phyloP scores from a whole-genome alignment of 2,888 invertebrate genomes.

The Troides oblongomaculatus region DNA sequence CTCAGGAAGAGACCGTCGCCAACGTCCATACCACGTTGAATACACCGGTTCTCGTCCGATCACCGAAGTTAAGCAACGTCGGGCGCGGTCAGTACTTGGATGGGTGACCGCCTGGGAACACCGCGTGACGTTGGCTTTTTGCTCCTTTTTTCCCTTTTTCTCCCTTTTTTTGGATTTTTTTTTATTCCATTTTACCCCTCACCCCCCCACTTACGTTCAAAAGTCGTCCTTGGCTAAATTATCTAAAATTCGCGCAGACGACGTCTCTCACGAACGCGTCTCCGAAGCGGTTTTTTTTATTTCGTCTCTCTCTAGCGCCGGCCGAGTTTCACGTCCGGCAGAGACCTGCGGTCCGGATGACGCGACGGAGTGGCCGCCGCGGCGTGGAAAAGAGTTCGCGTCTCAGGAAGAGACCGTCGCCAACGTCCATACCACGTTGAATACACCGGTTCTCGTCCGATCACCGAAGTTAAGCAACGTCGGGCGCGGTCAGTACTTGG shows the following conservation, averaged over 20 bases:
- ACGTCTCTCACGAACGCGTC: no score
- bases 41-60: conserved; percentile 44
- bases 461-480: conserved; percentile 37
- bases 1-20: conserved; percentile 2
- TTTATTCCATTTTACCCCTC: no score
- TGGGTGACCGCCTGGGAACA: conserved; percentile 49
- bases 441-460: conserved; percentile 44
- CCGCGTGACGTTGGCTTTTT: conserved; percentile 45
- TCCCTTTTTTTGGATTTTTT: no score
- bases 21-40: conserved; percentile 41
- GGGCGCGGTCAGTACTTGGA: conserved; percentile 31
- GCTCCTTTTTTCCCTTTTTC: not conserved
- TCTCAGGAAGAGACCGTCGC: not conserved
- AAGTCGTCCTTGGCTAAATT: no score
- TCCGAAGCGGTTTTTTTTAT: no score
- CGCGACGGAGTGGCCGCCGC: no score
- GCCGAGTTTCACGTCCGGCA: no score
- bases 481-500: conserved; percentile 32
- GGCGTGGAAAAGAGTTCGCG: no score
- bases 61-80: conserved; percentile 37
- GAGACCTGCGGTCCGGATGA: no score
- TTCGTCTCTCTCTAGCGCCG: no score
- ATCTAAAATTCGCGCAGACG: no score
- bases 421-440: conserved; percentile 41
- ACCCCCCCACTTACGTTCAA: no score